These are phyloP conservation scores for Lasioglossum malachurum DNA, from an alignment of 2,888 invertebrate species.

Conservation along the genomic window DNA sequence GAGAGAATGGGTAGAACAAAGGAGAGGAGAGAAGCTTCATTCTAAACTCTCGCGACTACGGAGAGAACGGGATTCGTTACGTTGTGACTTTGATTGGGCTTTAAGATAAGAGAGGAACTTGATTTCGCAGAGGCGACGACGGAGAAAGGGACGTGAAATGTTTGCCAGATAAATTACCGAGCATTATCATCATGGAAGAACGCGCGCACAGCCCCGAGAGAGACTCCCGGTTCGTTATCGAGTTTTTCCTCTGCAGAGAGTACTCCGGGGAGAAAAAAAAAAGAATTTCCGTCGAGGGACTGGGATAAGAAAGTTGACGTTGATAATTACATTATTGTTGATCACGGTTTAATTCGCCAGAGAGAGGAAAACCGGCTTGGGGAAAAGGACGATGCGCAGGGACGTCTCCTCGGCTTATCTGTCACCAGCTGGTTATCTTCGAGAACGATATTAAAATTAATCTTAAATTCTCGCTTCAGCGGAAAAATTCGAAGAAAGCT, in stretches of 20 bases:
- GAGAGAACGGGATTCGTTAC: slow-evolving; percentile 23
- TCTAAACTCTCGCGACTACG: not conserved
- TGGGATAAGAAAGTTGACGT: slow-evolving; percentile 7
- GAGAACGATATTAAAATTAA: not conserved
- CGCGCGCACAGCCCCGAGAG: not conserved
- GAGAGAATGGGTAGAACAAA: not conserved
- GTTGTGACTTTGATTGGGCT: slow-evolving; percentile 29
- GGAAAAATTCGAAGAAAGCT: not conserved
- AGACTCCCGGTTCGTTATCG: slow-evolving; percentile 3
- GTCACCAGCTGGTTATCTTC: not conserved
- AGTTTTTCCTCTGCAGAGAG: not conserved
- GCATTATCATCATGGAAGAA: not conserved
- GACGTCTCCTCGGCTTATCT: not conserved
- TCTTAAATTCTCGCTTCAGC: not conserved
- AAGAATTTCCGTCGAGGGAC: not conserved
- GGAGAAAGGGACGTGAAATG: not conserved
- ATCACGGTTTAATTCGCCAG: not conserved
- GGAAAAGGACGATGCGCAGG: not conserved
- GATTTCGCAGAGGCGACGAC: slow-evolving; percentile 8
- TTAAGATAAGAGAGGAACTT: slow-evolving; percentile 7
- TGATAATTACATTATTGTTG: slow-evolving; percentile 4
- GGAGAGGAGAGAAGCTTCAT: not conserved
- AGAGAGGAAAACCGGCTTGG: not conserved
- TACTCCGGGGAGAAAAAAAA: not conserved
- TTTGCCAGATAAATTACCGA: not conserved